phyloP scores from a whole-genome alignment of 2,797 vertebrate genomes.

The Clarias fuscus region DNA sequence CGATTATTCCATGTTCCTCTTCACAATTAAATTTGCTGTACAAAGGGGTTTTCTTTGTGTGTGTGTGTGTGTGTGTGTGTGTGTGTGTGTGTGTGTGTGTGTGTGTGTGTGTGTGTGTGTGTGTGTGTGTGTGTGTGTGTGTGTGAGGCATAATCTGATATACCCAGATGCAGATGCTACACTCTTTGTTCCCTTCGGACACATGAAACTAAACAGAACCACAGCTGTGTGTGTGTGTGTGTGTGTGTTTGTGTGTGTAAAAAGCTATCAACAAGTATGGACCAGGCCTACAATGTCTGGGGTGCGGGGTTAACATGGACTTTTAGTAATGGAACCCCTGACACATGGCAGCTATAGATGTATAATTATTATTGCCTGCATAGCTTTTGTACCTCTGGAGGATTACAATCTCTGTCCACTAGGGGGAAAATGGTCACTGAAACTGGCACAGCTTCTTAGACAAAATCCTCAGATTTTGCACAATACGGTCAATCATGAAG shows the following conservation, averaged over 20 bases:
- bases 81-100: not conserved
- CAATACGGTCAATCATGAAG: not conserved
- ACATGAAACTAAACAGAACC: slow-evolving; percentile 39
- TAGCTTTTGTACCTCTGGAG: not conserved
- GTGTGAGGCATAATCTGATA: slow-evolving; percentile 43
- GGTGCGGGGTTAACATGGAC: not conserved
- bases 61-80: not conserved
- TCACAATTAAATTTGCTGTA: not conserved
- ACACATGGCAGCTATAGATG: not conserved
- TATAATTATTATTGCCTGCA: not conserved
- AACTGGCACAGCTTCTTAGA: not conserved
- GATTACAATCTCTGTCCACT: not conserved
- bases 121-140: not conserved
- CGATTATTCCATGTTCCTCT: not conserved
- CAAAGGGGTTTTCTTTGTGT: not conserved
- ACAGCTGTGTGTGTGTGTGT: not conserved
- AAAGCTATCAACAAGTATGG: not conserved
- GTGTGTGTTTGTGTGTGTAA: not conserved
- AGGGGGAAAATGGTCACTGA: not conserved
- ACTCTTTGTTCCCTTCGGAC: slow-evolving; percentile 30
- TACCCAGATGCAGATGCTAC: slow-evolving; percentile 44
- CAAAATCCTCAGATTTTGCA: not conserved
- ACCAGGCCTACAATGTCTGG: not conserved
- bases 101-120: not conserved
- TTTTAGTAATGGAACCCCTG: not conserved